These are phyloP conservation scores for Gymnoscopelus microlampas DNA, from an alignment of 2,797 vertebrate species.

Conservation along the genomic window DNA sequence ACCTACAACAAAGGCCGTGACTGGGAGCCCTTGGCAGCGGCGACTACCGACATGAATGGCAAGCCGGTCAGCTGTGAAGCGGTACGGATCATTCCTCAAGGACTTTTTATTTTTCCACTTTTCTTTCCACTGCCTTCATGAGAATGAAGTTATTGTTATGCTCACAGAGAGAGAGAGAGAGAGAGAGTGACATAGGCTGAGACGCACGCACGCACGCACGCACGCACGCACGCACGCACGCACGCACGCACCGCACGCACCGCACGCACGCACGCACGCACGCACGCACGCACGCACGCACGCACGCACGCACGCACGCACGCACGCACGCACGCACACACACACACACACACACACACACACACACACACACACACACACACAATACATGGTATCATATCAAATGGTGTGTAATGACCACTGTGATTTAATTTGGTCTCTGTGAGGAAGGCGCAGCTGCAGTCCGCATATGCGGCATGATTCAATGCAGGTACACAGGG, in stretches of 20 bases:
- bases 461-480: too few relatives aligned
- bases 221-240: too few relatives aligned
- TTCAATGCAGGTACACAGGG: too few relatives aligned
- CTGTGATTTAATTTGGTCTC: too few relatives aligned
- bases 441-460: too few relatives aligned
- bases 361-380: not conserved
- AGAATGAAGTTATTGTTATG: too few relatives aligned
- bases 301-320: slow-evolving; percentile 5
- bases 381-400: not conserved
- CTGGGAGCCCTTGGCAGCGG: slow-evolving; percentile 89
- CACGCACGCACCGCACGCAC: too few relatives aligned
- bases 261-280: not conserved
- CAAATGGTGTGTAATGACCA: too few relatives aligned
- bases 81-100: slow-evolving; percentile 70
- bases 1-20: slow-evolving; percentile 95
- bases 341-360: slow-evolving; percentile 3
- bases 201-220: too few relatives aligned
- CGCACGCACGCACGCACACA: slow-evolving; percentile 7
- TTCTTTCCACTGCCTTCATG: not conserved
- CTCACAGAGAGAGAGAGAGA: slow-evolving; percentile 14
- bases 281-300: not conserved
- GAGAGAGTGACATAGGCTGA: not conserved
- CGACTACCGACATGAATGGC: slow-evolving; percentile 89
- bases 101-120: not conserved
- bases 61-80: slow-evolving; percentile 89